Base-by-base conservation (phyloP, 2,888 invertebrate genomes). In the Aricia artaxerxes region DNA sequence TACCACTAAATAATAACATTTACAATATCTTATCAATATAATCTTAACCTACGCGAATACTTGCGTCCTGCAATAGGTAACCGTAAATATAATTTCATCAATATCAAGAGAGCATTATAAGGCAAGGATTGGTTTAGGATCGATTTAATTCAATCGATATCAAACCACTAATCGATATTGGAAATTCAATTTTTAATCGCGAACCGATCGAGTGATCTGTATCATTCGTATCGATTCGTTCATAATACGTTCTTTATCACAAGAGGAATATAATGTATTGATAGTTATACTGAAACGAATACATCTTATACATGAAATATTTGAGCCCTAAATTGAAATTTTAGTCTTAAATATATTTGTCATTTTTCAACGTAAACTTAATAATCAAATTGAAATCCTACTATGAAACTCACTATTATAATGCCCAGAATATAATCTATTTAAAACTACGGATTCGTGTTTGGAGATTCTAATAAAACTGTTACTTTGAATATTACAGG, bases 51-150 rank as follows among this genome's bases (percentile, higher is more conserved):
- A 93, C 89, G 90, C 88, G 92, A 94, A 94, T 94, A 94, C 94
- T 94, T 92, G 92, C 90, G 88, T 94, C 92, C 91, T 91, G 90
- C 92, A 89, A 89, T 89, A 91, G 94, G 94, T 94, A 94, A 94
- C 94, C 92, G 93, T 92, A 89, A 88, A 88, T 90, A 91, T 91
- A 92, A 91, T 92, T 91, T 92, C 91, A 92, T 89, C 87, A 88
- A 87, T 87, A 91, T 88, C 85, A 87, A 94, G 94, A 94, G 94
- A 94, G 94, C 94, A 92, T 93, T 93, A 53, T 89, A 91, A 93
- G 93, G 94, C 93, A 92, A 93, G 91, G 90, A 79, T 81, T 79
- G 64, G 78, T 79, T 40, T 78, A 64, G 78, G 64, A 80, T 77
- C 80, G 76, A 80, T 76, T 40, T 24, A 40, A 61, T 35, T 24